Percentiles rank a stretch among this genome's conserved stretches.
Evolutionary conservation across 2,113 vertebrate species (phyloP).

Genomic region (Hoplias malabaricus): DNA sequence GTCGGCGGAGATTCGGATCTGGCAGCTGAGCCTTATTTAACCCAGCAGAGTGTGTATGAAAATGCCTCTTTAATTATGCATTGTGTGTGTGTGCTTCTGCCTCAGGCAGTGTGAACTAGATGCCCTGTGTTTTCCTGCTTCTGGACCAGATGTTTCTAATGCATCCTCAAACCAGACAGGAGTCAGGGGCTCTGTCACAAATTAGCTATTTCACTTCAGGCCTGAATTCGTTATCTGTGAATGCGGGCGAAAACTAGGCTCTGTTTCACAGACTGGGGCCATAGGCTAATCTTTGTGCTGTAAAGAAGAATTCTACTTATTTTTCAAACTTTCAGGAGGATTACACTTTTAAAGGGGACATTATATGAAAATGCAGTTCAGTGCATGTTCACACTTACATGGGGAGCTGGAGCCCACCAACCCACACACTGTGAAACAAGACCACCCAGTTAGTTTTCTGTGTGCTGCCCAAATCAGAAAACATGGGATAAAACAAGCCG

Average conservation of each 20-base stretch:
- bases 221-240: neutral
- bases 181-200: conserved; percentile 13
- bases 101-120: conserved; percentile 35
- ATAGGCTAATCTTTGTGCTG: too few relatives aligned
- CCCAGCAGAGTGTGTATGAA: conserved; percentile 30
- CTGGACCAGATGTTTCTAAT: conserved; percentile 46
- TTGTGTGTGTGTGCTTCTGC: conserved; percentile 37
- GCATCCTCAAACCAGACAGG: conserved; percentile 26
- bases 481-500: too few relatives aligned
- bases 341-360: too few relatives aligned
- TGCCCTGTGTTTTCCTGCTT: conserved; percentile 20
- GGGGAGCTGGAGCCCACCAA: too few relatives aligned
- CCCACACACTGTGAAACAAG: too few relatives aligned
- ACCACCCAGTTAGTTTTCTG: too few relatives aligned
- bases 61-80: conserved; percentile 49
- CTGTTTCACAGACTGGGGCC: neutral
- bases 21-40: conserved; percentile 21
- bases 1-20: conserved; percentile 18
- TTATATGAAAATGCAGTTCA: too few relatives aligned
- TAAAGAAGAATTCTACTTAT: too few relatives aligned
- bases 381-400: too few relatives aligned
- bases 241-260: neutral
- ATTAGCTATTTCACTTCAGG: conserved; percentile 30
- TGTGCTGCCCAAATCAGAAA: too few relatives aligned
- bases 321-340: too few relatives aligned